These are phyloP conservation scores for Delphinus delphis DNA, from an alignment of 2,113 vertebrate genomes.

Conservation along the genomic window DNA sequence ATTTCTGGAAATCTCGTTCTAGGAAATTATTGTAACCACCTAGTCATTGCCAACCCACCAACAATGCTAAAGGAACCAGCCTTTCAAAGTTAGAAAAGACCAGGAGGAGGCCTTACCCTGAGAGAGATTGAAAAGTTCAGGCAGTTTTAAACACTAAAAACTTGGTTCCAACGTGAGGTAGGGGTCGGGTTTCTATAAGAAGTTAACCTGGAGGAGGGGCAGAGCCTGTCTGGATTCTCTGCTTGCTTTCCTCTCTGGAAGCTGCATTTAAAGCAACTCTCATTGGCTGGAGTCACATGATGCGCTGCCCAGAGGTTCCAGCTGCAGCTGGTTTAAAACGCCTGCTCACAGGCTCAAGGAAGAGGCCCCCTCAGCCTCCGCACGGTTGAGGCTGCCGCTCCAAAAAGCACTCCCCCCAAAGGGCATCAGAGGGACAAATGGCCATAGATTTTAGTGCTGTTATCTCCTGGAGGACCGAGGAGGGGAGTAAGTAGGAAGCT, in stretches of 20 bases:
- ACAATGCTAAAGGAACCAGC: background rate
- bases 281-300: slow-evolving; percentile 1
- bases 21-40: background rate
- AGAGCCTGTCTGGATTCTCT: slow-evolving; percentile 52
- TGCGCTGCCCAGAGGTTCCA: fast-evolving
- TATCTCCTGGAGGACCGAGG: background rate
- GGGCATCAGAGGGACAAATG: background rate
- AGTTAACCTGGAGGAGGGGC: background rate
- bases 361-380: background rate
- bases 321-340: slow-evolving; percentile 52
- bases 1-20: background rate
- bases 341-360: slow-evolving; percentile 67
- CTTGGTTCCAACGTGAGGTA: background rate
- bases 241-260: slow-evolving; percentile 74
- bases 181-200: background rate
- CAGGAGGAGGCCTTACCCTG: background rate
- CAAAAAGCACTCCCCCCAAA: background rate
- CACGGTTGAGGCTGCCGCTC: background rate
- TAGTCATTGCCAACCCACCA: background rate
- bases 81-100: slow-evolving; percentile 12
- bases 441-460: background rate
- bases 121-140: slow-evolving; percentile 20
- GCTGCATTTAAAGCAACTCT: slow-evolving; percentile 66
- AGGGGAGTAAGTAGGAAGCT: background rate
- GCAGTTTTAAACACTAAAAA: background rate